phyloP scores from a whole-genome alignment of 2,113 vertebrate genomes.

The Pao palembangensis region DNA sequence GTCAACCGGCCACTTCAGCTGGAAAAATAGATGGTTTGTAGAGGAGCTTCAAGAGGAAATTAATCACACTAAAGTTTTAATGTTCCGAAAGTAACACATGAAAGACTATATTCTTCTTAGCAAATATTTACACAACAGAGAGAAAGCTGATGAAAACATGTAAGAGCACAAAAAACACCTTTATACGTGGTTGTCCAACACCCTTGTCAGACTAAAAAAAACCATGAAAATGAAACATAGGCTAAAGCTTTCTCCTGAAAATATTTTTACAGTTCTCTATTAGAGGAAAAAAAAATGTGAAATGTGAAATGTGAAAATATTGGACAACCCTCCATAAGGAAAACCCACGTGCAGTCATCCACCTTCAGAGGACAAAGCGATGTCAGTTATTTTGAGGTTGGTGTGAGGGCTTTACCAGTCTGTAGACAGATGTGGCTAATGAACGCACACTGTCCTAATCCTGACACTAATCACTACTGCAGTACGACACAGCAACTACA shows the following conservation, averaged over 20 bases:
- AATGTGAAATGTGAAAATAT: background rate
- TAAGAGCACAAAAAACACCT: conserved; percentile 27
- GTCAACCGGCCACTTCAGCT: too few species aligned
- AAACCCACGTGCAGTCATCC: background rate
- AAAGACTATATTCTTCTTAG: conserved; percentile 41
- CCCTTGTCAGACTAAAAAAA: conserved; percentile 34
- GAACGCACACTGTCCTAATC: background rate
- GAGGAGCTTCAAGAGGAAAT: too few species aligned
- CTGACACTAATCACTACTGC: conserved; percentile 10
- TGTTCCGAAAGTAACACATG: conserved; percentile 9
- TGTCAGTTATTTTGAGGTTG: too few species aligned
- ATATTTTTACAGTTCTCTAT: conserved; percentile 16
- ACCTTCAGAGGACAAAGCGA: too few species aligned
- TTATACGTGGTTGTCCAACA: conserved; percentile 13
- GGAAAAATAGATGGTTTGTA: too few species aligned
- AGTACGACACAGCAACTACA: conserved; percentile 20
- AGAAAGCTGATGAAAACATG: conserved; percentile 36
- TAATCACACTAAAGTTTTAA: background rate
- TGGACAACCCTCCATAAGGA: conserved; percentile 1
- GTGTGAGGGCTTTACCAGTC: too few species aligned
- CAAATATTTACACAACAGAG: conserved; percentile 78
- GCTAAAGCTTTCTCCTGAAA: background rate
- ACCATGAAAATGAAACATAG: conserved; percentile 28
- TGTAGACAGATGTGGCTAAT: background rate
- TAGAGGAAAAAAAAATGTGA: background rate